Evolutionary conservation across 1,140 invertebrate species (phyloP).

Genomic region (Drosophila sechellia): DNA sequence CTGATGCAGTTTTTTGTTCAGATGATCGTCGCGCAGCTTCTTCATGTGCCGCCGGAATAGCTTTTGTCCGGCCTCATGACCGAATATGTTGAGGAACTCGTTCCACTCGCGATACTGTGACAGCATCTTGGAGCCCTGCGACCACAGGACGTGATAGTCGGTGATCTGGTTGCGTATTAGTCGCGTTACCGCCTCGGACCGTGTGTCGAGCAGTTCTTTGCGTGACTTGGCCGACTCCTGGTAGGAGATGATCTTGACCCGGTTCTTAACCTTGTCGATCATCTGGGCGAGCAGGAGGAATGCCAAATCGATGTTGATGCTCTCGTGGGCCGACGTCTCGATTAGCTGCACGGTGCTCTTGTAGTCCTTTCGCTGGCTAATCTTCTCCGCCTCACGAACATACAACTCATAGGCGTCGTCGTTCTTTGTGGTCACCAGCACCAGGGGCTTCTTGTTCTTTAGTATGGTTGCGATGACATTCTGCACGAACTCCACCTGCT

Average conservation of each 20-base stretch:
- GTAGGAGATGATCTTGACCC: slow-evolving; percentile 91
- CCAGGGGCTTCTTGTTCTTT: slow-evolving; percentile 97
- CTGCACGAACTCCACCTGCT: slow-evolving; percentile 93
- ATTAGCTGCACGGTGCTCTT: slow-evolving; percentile 94
- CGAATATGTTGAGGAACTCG: slow-evolving; percentile 95
- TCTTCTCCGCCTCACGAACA: slow-evolving; percentile 94
- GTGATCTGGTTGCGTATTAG: slow-evolving; percentile 91
- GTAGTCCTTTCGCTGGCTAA: slow-evolving; percentile 96
- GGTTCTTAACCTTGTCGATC: slow-evolving; percentile 90
- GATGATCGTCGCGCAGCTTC: slow-evolving; percentile 93
- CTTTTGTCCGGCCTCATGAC: slow-evolving; percentile 91
- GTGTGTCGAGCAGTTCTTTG: slow-evolving; percentile 94
- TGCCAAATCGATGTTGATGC: slow-evolving; percentile 97
- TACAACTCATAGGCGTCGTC: slow-evolving; percentile 96
- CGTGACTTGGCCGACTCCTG: slow-evolving; percentile 93
- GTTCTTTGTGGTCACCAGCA: slow-evolving; percentile 98
- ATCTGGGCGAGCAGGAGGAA: slow-evolving; percentile 97
- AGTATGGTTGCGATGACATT: slow-evolving; percentile 93
- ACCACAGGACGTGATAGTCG: slow-evolving; percentile 95
- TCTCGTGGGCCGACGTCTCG: slow-evolving; percentile 98
- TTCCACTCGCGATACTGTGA: slow-evolving; percentile 94
- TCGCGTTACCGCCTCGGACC: slow-evolving; percentile 94
- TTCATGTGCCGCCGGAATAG: slow-evolving; percentile 93
- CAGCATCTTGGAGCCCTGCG: slow-evolving; percentile 93
- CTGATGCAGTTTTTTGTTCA: slow-evolving; percentile 91